Evolutionary conservation across 2,797 vertebrate genomes (phyloP), one percentile per base, ranked within the genome.

Genomic region (Macrochelys suwanniensis): DNA sequence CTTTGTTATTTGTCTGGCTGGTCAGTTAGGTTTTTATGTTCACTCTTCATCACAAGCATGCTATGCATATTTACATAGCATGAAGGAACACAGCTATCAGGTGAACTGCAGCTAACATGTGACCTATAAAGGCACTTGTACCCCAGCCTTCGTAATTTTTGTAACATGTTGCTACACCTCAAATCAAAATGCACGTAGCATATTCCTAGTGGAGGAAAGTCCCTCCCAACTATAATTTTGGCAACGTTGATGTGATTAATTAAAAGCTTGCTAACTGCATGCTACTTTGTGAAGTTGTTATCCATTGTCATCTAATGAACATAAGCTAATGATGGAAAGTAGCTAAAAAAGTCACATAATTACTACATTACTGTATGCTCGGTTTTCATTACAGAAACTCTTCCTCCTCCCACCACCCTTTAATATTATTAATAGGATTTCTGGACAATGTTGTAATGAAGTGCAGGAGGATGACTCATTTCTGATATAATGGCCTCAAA

Each of bases 231-330:
- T 86, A 3, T 1, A 95, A 16, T 76, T 89, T 82, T 79, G 1
- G 0, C 42, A 17, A 1, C 8, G 74, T 3, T 87, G 16, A 77
- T 83, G 7, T 53, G 26, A 87, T 88, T 89, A 78, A 57, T 92
- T 93, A 83, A 82, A 50, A 50, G 19, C 74, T 42, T 87, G 57
- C 76, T 87, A 33, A 90, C 77, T 86, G n/a, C 19, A 31, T 85
- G 28, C 42, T 90, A 47, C 0, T 13, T 90, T 87, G 1, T 83
- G 28, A 82, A 89, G 8, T 16, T 85, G 45, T 80, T 23, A 11
- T 61, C 93, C 89, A 11, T 53, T 92, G 17, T 77, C 7, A 19
- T 78, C 19, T 84, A 81, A 88, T 59, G 42, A 92, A 90, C 82
- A 82, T 12, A 84, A 84, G 1, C 4, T 84, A 50, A 28, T 89